Evolutionary conservation across 2,888 invertebrate species (phyloP).

Genomic region (Cephus sareptanus): DNA sequence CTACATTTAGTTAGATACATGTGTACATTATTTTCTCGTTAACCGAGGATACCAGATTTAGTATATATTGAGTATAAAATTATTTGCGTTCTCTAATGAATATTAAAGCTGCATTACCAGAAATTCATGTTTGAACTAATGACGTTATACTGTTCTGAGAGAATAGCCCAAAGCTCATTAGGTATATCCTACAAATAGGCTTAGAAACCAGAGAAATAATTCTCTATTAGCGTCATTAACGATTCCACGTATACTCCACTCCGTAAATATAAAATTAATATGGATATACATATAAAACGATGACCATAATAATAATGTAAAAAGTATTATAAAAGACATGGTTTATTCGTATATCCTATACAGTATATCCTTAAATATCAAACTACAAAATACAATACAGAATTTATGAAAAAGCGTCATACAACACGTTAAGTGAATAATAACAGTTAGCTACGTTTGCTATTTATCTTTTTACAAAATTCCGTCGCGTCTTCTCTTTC

Average conservation of each 20-base stretch:
- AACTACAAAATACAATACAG: constrained; percentile 36
- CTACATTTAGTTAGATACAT: background rate
- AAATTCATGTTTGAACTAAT: background rate
- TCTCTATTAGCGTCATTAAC: background rate
- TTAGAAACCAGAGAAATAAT: background rate
- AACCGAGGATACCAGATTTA: background rate
- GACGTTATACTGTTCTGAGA: background rate
- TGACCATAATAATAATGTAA: background rate
- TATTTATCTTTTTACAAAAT: constrained; percentile 22
- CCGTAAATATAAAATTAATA: background rate
- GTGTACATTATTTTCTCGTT: background rate
- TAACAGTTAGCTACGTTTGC: background rate
- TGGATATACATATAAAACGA: background rate
- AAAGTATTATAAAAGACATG: constrained; percentile 23
- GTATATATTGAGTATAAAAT: background rate
- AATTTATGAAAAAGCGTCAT: constrained; percentile 15
- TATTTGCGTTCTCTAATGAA: background rate
- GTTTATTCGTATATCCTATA: constrained; percentile 25
- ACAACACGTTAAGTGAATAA: background rate
- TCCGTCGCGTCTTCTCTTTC: background rate
- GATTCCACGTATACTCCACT: background rate
- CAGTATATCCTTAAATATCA: constrained; percentile 31
- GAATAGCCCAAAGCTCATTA: background rate
- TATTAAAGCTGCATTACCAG: background rate
- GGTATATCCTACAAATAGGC: background rate